phyloP scores from a whole-genome alignment of 2,888 invertebrate species.

The Agrotis clavis region DNA sequence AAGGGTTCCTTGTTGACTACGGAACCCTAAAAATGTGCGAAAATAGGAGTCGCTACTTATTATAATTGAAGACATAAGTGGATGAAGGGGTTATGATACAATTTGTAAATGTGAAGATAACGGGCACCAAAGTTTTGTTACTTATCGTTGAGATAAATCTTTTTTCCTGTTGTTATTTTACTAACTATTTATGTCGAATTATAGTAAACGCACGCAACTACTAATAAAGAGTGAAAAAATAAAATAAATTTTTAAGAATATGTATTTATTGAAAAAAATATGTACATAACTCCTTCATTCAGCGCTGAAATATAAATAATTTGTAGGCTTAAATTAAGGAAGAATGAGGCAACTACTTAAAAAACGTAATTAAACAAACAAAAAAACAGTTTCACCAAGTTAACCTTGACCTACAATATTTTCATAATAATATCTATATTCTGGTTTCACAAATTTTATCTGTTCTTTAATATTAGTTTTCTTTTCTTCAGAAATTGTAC shows the following conservation, averaged over 20 bases:
- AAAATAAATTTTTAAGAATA: conserved; percentile 17
- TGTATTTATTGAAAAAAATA: conserved; percentile 27
- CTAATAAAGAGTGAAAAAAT: conserved; percentile 24
- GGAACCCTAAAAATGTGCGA: too few species aligned
- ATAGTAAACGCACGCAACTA: conserved; percentile 16
- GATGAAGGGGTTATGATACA: conserved; percentile 20
- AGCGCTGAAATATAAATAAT: conserved; percentile 17
- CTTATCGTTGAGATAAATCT: conserved; percentile 18
- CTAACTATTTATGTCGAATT: conserved; percentile 18
- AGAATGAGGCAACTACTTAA: conserved; percentile 24
- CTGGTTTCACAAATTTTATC: conserved; percentile 43
- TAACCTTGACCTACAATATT: conserved; percentile 34
- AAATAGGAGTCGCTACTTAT: too few species aligned
- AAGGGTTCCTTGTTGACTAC: too few species aligned
- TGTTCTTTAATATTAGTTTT: conserved; percentile 46
- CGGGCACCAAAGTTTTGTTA: conserved; percentile 26
- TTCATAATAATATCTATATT: conserved; percentile 43
- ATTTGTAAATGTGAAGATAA: conserved; percentile 18
- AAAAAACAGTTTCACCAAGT: conserved; percentile 15
- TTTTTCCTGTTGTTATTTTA: too few species aligned
- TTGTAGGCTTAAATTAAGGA: conserved; percentile 24
- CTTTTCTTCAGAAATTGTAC: conserved; percentile 46
- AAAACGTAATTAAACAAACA: conserved; percentile 22
- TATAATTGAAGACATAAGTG: conserved; percentile 5
- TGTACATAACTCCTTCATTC: conserved; percentile 32